Base-by-base conservation (phyloP, 37 sponge, comb jelly and placozoan genomes). In the Geodia barretti region DNA sequence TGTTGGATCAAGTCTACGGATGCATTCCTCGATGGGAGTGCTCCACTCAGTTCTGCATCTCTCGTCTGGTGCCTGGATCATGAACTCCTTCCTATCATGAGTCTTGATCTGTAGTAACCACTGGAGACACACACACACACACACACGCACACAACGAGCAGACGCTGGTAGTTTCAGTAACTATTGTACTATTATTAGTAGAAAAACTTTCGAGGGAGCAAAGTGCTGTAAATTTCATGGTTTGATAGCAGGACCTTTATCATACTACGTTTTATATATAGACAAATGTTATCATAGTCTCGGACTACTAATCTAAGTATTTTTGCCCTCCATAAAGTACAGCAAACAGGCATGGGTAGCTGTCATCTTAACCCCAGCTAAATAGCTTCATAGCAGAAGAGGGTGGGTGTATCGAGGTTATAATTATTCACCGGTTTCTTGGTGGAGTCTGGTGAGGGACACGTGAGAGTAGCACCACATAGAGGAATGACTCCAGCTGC, bases 61-160 rank as follows among this genome's bases (percentile, higher is more conserved):
- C 60, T 77, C 72, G 75, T 94, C 91, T 0, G 84, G 78, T 4
- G 94, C 94, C 38, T 94, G 88, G 39, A 94, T 85, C 54, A 90
- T 26, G 66, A 64, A 90, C 58, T 81, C 79, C 32, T 65, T 78
- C 0, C 88, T 85, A 20, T 78, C 75, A 19, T 34, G 26, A 1
- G 87, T 83, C 0, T 73, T 73, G 8, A 91, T 23, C 25, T 73
- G 73, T 0, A 91, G 35, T 25, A 86, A 28, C 79, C 83, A 91
- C 92, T 91, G 63, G 1, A 83, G 33, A 42, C 8, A 21, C 2
- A 35, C 11, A 37, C 21, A 8, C 38, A 72, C 11, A 72, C 32
- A 24, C 39, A n/a, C 31, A 39, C 73, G 21, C 73, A 39, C 30
- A 38, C 7, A 7, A 34, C 73, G 30, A 24, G n/a, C n/a, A n/a